These are phyloP conservation scores for Diplodus sargus DNA, from an alignment of 2,797 vertebrate species.

Conservation along the genomic window DNA sequence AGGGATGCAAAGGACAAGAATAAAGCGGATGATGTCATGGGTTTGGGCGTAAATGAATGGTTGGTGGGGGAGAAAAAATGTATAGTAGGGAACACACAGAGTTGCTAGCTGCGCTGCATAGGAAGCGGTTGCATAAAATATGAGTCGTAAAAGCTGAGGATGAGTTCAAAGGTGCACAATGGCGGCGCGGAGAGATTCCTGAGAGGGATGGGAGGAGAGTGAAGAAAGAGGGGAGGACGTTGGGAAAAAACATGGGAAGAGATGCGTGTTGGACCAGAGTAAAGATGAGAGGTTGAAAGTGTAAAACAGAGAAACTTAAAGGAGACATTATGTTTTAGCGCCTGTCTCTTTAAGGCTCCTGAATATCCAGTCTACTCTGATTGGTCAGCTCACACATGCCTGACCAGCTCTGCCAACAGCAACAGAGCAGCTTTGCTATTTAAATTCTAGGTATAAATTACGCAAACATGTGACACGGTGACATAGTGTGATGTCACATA, in stretches of 20 bases:
- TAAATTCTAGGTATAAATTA: no score
- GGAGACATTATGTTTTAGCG: no score
- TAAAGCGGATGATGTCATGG: neutral
- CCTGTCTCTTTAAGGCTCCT: no score
- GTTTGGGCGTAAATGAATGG: slow-evolving; percentile 33
- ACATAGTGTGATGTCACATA: no score
- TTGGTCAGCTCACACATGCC: no score
- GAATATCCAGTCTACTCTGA: no score
- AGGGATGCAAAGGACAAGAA: neutral
- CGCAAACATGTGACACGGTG: no score
- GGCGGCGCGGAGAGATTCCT: slow-evolving; percentile 9
- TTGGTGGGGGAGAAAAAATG: neutral
- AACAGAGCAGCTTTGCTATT: no score
- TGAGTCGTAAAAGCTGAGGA: slow-evolving; percentile 60
- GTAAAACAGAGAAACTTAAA: neutral
- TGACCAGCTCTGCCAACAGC: no score
- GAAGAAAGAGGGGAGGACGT: slow-evolving; percentile 12
- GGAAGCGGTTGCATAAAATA: slow-evolving; percentile 69
- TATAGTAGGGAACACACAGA: slow-evolving; percentile 1
- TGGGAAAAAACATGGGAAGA: neutral
- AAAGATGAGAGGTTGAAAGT: neutral
- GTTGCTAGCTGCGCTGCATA: slow-evolving; percentile 47
- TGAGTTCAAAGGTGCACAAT: slow-evolving; percentile 39
- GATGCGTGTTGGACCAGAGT: neutral
- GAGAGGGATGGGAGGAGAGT: slow-evolving; percentile 10